Conservation (phyloP, 2,888 invertebrate genomes). For the Epistrophella euchroma region DNA sequence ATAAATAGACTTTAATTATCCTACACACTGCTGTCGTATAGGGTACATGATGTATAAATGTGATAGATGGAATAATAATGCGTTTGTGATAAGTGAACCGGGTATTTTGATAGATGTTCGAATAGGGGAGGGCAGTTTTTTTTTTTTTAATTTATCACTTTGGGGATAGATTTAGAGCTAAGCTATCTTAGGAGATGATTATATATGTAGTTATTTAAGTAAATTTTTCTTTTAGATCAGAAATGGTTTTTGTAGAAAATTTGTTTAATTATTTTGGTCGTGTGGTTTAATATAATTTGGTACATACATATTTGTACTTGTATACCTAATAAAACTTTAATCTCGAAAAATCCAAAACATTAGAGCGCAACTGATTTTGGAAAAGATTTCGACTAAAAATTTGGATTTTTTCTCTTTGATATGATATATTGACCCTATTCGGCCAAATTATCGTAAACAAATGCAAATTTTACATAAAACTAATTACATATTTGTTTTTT, state of each 20-base stretch:
- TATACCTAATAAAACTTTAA: too few relatives aligned
- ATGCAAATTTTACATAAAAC: too few relatives aligned
- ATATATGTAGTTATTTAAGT: conserved; percentile 24
- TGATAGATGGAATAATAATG: conserved; percentile 47
- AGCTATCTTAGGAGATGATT: conserved; percentile 37
- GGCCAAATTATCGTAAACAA: too few relatives aligned
- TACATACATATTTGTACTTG: too few relatives aligned
- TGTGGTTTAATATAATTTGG: too few relatives aligned
- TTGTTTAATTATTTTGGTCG: too few relatives aligned
- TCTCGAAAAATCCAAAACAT: too few relatives aligned
- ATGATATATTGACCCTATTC: too few relatives aligned
- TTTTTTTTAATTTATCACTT: conserved; percentile 13
- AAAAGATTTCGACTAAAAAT: too few relatives aligned
- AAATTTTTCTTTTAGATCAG: not conserved
- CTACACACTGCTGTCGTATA: conserved; percentile 24
- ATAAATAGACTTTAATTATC: conserved; percentile 65
- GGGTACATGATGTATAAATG: conserved; percentile 24
- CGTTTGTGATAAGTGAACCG: conserved; percentile 63
- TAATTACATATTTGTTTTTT: too few relatives aligned
- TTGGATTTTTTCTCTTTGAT: too few relatives aligned
- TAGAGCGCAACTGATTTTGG: too few relatives aligned
- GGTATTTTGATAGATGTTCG: conserved; percentile 34
- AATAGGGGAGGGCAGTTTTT: conserved; percentile 6
- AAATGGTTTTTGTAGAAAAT: not conserved
- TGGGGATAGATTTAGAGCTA: conserved; percentile 39